Evolutionary conservation across 2,888 invertebrate species (phyloP).

Genomic region (Eudasyphora cyanicolor): DNA sequence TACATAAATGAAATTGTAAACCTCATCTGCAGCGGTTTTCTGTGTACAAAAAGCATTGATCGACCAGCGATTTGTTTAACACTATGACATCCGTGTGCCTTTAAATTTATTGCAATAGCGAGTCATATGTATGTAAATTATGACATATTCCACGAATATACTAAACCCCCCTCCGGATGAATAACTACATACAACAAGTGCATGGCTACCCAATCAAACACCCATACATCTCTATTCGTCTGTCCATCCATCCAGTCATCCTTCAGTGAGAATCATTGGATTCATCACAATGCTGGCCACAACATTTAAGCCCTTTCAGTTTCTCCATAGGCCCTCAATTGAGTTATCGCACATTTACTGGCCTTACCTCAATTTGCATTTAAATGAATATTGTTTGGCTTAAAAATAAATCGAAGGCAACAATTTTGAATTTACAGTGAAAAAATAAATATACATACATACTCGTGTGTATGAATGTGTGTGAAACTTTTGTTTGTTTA

Average conservation of each 20-base stretch:
- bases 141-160: neutral
- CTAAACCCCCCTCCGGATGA: neutral
- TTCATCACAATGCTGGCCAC: neutral
- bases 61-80: no score
- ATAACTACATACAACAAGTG: neutral
- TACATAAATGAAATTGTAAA: no score
- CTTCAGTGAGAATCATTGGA: neutral
- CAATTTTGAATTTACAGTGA: neutral
- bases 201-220: neutral
- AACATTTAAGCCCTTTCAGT: neutral
- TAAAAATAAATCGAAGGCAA: constrained; percentile 9
- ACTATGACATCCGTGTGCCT: neutral
- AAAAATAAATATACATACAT: neutral
- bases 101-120: neutral
- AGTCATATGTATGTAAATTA: neutral
- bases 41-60: no score
- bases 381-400: constrained; percentile 1
- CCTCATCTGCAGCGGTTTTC: no score
- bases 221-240: neutral
- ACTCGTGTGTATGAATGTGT: neutral
- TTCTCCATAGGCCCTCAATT: neutral
- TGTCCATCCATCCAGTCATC: neutral
- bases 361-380: constrained; percentile 15
- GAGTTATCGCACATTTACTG: neutral
- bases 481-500: neutral